Evolutionary conservation across 2,888 invertebrate genomes (phyloP).

Genomic region (Dinocampus coccinellae): DNA sequence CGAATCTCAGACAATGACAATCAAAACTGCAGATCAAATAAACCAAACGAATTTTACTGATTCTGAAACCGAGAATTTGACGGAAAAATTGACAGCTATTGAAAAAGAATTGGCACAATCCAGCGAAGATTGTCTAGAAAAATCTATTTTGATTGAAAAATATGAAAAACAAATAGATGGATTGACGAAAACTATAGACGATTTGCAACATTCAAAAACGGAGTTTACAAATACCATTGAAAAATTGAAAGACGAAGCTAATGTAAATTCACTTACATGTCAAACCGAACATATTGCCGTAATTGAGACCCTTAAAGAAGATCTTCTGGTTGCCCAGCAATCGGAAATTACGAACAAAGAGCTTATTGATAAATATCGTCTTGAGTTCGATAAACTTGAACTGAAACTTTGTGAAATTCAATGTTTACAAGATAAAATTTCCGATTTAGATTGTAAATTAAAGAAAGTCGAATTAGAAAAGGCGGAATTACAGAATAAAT

Average conservation of each 20-base stretch:
- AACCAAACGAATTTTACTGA: constrained; percentile 3
- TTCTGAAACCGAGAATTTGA: constrained; percentile 27
- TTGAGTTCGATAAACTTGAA: constrained; percentile 20
- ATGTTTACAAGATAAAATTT: constrained; percentile 16
- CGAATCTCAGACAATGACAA: neutral
- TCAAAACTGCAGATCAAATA: neutral
- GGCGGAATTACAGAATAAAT: constrained; percentile 29
- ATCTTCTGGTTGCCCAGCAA: constrained; percentile 16
- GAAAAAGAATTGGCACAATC: constrained; percentile 28
- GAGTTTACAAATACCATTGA: neutral
- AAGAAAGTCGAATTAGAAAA: constrained; percentile 34
- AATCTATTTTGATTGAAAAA: neutral
- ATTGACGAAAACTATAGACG: constrained; percentile 10
- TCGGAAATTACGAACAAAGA: neutral
- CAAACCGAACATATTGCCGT: constrained; percentile 18
- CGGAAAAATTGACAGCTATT: neutral
- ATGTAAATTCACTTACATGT: constrained; percentile 27
- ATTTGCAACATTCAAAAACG: constrained; percentile 17
- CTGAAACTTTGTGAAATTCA: constrained; percentile 25
- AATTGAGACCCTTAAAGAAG: constrained; percentile 32
- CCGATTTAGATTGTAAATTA: constrained; percentile 6
- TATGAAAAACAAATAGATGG: constrained; percentile 10
- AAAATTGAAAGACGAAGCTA: constrained; percentile 15
- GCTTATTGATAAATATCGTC: neutral
- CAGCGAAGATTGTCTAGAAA: constrained; percentile 22